Base-by-base conservation (phyloP, 2,888 invertebrate species). In the Sceliomorpha sp. region DNA sequence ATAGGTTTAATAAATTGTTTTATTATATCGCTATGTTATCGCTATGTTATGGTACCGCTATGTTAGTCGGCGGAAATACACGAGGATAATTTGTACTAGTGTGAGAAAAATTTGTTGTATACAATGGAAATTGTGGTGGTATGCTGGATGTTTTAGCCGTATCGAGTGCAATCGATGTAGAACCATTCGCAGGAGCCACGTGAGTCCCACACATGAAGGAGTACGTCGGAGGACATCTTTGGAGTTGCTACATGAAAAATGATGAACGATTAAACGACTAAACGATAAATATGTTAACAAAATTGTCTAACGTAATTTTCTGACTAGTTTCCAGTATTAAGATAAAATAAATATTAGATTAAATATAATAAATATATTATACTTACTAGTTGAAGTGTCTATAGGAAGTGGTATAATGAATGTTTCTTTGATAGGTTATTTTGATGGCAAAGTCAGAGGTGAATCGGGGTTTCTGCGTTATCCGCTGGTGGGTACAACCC, bases 401-500 rank as follows among this genome's bases (percentile, higher is more conserved):
- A 79, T 64, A n/a, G 75, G 59, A 14, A 79, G 70, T 9, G 80
- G 76, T 40, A 72, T 53, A 14, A 72, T 58, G 20, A 63, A 60
- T 59, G 82, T 79, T 17, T 88, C 87, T 58, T 81, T 81, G 37
- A 71, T 66, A 0, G 77, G 70, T 58, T 87, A 83, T 62, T 78
- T 87, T 9, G 90, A 82, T 13, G 91, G 89, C 17, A 90, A 87
- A 20, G 91, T 88, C 0, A 93, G 94, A 0, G 95, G 94, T 73
- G 95, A 92, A 63, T 94, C 93, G 0, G 91, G n/a, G 92, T 91
- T 6, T 91, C 89, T 0, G 84, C 73, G 40, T 89, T 89, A 73
- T 92, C 90, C 71, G 94, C 91, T 74, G 94, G 93, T 0, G 96
- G 95, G 89, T 98, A 98, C 60, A 98, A 89, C 89, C 98, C 98